phyloP scores from a whole-genome alignment of 2,113 vertebrate species.

The Hystrix cristata region DNA sequence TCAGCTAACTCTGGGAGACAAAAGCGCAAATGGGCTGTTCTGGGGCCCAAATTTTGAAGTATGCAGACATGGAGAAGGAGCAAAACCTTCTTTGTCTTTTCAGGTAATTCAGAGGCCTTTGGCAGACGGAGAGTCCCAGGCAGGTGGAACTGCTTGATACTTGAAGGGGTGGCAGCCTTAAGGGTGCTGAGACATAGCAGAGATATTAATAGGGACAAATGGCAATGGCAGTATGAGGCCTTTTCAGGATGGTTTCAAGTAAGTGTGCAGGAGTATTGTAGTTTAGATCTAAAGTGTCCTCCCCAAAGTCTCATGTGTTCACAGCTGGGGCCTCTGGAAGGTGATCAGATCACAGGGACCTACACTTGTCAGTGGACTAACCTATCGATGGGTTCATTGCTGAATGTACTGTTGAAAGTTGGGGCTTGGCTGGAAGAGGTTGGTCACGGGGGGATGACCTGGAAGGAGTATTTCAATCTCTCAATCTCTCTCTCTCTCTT shows the following conservation, averaged over 20 bases:
- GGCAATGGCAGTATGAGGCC: background rate
- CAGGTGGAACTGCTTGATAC: background rate
- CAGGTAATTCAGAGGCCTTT: slow-evolving; percentile 2
- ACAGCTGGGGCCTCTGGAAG: background rate
- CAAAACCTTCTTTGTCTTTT: background rate
- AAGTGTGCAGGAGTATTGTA: background rate
- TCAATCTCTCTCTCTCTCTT: no score
- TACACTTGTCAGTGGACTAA: background rate
- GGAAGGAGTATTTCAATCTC: background rate
- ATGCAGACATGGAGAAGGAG: background rate
- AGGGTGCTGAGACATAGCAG: background rate
- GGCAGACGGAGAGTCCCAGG: background rate
- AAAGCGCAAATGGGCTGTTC: background rate
- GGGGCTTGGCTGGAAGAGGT: background rate
- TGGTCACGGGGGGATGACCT: background rate
- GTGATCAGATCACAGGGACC: background rate
- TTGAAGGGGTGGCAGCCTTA: background rate
- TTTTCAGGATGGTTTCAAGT: background rate
- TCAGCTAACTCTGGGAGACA: background rate
- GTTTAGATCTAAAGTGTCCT: background rate
- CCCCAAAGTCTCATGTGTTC: background rate
- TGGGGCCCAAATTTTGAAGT: background rate
- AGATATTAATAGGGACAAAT: background rate
- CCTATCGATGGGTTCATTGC: background rate
- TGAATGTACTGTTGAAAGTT: background rate